Conservation (phyloP, 2,888 invertebrate species). For the Chrysomela aeneicollis region DNA sequence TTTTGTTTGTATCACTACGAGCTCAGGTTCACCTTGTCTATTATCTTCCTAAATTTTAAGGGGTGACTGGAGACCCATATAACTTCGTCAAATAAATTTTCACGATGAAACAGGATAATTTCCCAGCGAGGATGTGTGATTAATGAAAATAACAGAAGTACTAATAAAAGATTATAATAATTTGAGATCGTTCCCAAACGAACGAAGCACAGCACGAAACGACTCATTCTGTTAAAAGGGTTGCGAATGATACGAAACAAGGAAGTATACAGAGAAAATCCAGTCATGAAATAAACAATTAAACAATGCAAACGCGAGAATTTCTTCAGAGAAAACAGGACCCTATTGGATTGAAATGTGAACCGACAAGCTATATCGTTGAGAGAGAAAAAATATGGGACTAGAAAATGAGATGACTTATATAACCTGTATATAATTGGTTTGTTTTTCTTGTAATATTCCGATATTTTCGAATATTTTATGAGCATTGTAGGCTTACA, state of each 20-base stretch:
- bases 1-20: no score
- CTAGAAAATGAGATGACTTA: no score
- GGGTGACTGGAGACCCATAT: background rate
- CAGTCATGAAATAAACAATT: slow-evolving; percentile 45
- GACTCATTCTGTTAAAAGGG: slow-evolving; percentile 11
- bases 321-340: slow-evolving; percentile 47
- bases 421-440: no score
- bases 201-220: slow-evolving; percentile 11
- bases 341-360: background rate
- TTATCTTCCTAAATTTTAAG: background rate
- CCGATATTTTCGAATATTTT: no score
- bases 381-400: no score
- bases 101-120: background rate
- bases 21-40: no score
- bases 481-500: no score
- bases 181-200: slow-evolving; percentile 3
- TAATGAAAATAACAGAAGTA: background rate
- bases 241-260: background rate
- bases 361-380: no score
- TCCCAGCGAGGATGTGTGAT: background rate
- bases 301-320: slow-evolving; percentile 55
- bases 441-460: no score
- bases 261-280: slow-evolving; percentile 38
- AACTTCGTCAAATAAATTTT: background rate
- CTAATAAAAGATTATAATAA: slow-evolving; percentile 7